Base-by-base conservation (phyloP, 2,113 vertebrate genomes). In the Brachyhypopomus gauderio region DNA sequence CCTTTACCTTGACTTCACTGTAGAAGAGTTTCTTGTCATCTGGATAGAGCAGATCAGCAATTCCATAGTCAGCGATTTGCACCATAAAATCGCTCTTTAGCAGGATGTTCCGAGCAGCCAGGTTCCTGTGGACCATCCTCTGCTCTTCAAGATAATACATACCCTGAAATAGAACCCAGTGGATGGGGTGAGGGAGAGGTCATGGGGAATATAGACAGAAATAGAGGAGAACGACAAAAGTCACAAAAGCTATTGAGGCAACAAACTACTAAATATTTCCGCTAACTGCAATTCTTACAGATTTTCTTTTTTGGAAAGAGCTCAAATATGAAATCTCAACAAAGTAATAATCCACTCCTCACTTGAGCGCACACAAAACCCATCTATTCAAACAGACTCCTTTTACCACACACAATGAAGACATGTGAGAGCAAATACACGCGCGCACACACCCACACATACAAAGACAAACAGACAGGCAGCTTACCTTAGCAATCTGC, bases 141-240 rank as follows among this genome's bases (percentile, higher is more conserved):
- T 97, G 95, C 78, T 98, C 96, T 85, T 98, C 97, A 82, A 98
- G 90, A 89, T 98, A 98, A 86, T 95, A 96, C 97, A 98, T 98
- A 0, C 97, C 97, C 97, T 98, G 78, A 23, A 45, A 77, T 3
- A 64, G 3, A 75, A 64, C 62, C 38, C 0, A 58, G 20, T 30
- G 5, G 45, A 52, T 7, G 14, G 45, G 45, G 9, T 52, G 8
- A 60, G 58, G 36, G 3, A 34, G 25, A 74, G 1, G 23, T 23
- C 34, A 76, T 72, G 22, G 22, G 7, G 74, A 14, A 72, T 30
- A 75, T 41, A 79, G 71, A 19, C 38, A 9, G 27, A 62, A 23
- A 9, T 7, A 36, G 64, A 67, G 2, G 16, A n/a, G 19, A 6
- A 67, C 34, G 64, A 34, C 20, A 0, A 5, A n/a, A 60, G 48